Conservation (phyloP, 2,797 vertebrate species). For the Phrynocephalus forsythii region DNA sequence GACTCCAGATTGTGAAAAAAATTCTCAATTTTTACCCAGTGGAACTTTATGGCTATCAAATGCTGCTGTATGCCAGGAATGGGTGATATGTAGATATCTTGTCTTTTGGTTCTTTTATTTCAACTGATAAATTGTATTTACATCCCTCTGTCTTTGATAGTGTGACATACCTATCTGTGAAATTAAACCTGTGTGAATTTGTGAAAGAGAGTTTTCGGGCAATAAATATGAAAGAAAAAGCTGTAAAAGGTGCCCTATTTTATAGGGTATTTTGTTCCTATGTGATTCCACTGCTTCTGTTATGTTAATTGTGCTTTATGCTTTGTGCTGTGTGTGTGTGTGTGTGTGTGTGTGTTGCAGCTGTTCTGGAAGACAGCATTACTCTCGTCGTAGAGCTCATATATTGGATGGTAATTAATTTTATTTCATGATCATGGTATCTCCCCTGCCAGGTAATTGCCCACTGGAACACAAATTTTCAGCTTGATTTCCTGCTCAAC, state of each 20-base stretch:
- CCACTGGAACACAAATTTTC: no score
- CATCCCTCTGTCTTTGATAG: background rate
- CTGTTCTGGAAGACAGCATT: background rate
- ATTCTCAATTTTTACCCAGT: background rate
- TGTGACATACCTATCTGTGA: background rate
- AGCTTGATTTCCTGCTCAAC: no score
- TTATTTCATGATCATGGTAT: background rate
- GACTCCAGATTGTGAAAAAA: background rate
- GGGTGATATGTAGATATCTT: background rate
- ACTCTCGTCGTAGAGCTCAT: background rate
- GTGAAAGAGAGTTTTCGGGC: background rate
- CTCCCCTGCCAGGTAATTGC: no score
- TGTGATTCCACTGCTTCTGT: background rate
- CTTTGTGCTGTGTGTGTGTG: no score
- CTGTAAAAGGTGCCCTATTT: background rate
- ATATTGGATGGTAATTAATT: background rate
- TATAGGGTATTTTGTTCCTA: background rate
- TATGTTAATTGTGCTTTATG: no score
- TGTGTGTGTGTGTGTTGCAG: background rate
- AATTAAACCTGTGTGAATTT: background rate
- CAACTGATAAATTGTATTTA: no score
- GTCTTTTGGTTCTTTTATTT: no score
- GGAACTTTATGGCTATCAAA: background rate
- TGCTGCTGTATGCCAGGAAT: background rate
- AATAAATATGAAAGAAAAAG: background rate